Percentiles rank a stretch among this genome's conserved stretches.
These are phyloP conservation scores for Dryoscopus gambensis DNA, from an alignment of 2,113 vertebrate genomes.

Conservation along the genomic window DNA sequence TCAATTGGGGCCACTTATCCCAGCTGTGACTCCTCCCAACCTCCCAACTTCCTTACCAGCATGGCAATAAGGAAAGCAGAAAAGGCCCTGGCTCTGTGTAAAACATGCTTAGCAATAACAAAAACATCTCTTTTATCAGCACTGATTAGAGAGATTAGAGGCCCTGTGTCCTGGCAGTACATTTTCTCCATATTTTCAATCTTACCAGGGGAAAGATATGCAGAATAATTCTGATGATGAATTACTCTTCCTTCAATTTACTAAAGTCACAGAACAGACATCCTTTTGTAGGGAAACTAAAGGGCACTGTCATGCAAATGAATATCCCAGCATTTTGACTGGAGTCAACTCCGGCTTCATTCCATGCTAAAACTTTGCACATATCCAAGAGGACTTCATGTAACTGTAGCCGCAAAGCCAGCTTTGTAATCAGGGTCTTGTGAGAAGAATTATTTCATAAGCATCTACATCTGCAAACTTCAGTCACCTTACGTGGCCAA, in stretches of 20 bases:
- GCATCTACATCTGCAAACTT: not conserved
- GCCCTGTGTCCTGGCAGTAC: not conserved
- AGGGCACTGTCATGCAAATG: not conserved
- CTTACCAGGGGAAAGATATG: not conserved
- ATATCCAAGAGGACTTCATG: not conserved
- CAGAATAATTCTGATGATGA: not conserved
- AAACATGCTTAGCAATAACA: not conserved
- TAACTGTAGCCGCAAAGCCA: not conserved
- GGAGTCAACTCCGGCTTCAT: not conserved
- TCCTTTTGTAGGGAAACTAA: not conserved
- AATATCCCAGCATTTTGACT: not conserved
- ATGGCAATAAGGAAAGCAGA: not conserved
- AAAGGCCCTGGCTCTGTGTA: not conserved
- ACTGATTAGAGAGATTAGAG: not conserved
- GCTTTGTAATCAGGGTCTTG: not conserved
- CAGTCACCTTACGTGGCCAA: not conserved
- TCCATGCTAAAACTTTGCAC: not conserved
- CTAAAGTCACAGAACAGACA: not conserved
- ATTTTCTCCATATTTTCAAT: not conserved
- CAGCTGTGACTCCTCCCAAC: not conserved
- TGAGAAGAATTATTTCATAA: not conserved
- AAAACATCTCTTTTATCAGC: not conserved
- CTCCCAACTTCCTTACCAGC: fast-evolving
- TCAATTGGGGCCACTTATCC: not conserved
- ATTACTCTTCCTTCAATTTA: not conserved